Evolutionary conservation across 1,140 invertebrate species (phyloP).

Genomic region (Helicoverpa armigera): DNA sequence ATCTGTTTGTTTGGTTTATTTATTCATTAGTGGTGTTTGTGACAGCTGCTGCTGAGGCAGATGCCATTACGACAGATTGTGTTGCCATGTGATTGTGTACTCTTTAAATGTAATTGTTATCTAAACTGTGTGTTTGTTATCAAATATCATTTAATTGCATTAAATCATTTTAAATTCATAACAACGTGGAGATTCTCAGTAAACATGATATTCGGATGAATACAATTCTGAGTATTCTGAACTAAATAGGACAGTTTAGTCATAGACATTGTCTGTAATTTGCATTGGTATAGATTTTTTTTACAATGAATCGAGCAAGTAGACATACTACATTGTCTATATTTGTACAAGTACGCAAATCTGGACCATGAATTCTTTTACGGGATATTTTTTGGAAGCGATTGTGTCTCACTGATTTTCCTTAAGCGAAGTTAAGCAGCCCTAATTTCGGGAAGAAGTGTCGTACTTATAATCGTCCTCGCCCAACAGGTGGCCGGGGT

Average conservation of each 20-base stretch:
- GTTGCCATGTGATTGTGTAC: constrained; percentile 42
- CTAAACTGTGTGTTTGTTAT: constrained; percentile 24
- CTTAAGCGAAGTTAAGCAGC: constrained; percentile 3
- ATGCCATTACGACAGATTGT: constrained; percentile 63
- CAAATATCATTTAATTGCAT: not conserved
- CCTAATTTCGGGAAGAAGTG: constrained; percentile 31
- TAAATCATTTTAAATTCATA: not conserved
- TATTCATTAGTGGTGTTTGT: constrained; percentile 85
- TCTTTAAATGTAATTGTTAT: constrained; percentile 32
- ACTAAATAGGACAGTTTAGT: not conserved
- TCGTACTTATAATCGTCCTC: constrained; percentile 32
- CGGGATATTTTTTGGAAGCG: not conserved
- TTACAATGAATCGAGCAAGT: too few relatives aligned
- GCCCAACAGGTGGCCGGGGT: constrained; percentile 27
- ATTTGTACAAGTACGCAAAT: too few relatives aligned
- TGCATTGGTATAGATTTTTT: not conserved
- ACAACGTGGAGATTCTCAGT: not conserved
- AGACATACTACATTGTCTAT: too few relatives aligned
- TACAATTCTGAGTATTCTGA: not conserved
- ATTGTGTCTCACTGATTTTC: not conserved
- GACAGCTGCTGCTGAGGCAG: constrained; percentile 80
- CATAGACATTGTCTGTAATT: too few relatives aligned
- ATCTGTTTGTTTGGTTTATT: constrained; percentile 86
- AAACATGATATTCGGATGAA: not conserved
- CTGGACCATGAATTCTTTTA: not conserved